A percentile compares a stretch with the other conserved stretches of the same genome.
phyloP scores from a whole-genome alignment of 2,797 vertebrate genomes.

The Gymnodraco acuticeps region DNA sequence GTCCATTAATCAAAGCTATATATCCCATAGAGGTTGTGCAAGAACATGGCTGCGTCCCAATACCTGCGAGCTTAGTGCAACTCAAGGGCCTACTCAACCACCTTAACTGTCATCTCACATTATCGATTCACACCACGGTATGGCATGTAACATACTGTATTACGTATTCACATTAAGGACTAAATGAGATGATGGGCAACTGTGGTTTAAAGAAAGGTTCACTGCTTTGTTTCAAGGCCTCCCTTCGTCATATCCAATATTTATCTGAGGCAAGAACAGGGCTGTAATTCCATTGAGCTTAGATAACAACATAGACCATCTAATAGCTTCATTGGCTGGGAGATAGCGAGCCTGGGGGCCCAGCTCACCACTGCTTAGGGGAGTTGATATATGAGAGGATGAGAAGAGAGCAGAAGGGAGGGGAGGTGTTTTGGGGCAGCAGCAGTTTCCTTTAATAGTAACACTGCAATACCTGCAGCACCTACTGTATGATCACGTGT shows the following conservation, averaged over 20 bases:
- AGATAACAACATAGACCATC: slow-evolving; percentile 71
- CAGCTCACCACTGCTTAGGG: slow-evolving; percentile 67
- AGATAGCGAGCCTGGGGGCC: slow-evolving; percentile 58
- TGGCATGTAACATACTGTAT: slow-evolving; percentile 21
- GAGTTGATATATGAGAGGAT: slow-evolving; percentile 77
- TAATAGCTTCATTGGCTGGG: slow-evolving; percentile 64
- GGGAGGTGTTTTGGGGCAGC: slow-evolving; percentile 64
- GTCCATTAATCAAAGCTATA: slow-evolving; percentile 57
- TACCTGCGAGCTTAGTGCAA: slow-evolving; percentile 61
- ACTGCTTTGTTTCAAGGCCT: slow-evolving; percentile 22
- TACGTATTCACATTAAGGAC: slow-evolving; percentile 23
- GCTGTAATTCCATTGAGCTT: slow-evolving; percentile 60
- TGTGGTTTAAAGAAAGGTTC: slow-evolving; percentile 6
- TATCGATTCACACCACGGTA: slow-evolving; percentile 10
- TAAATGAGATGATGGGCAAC: slow-evolving; percentile 12
- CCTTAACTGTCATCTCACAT: slow-evolving; percentile 33
- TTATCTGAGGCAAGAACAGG: slow-evolving; percentile 49
- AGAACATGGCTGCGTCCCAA: slow-evolving; percentile 32
- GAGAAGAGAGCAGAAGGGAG: slow-evolving; percentile 62
- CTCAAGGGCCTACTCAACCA: slow-evolving; percentile 51
- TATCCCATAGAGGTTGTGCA: slow-evolving; percentile 35
- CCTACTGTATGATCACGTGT: slow-evolving; percentile 46
- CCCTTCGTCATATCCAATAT: slow-evolving; percentile 55
- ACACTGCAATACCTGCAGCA: slow-evolving; percentile 66
- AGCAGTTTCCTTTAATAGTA: slow-evolving; percentile 73